Base-by-base conservation (phyloP, 1,140 invertebrate genomes). In the Leguminivora glycinivorella region DNA sequence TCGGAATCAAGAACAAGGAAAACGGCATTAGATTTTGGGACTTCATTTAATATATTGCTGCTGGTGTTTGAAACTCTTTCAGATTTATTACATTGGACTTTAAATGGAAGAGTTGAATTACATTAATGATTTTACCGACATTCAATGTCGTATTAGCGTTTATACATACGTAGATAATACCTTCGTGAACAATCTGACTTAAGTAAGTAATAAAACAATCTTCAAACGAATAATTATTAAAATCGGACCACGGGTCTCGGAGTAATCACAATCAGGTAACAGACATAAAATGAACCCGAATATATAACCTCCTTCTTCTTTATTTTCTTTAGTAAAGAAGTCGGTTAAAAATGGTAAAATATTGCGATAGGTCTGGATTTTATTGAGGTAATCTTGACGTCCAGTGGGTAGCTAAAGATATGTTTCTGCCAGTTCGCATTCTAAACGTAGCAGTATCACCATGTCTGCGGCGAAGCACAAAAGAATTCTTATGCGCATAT, bases 381-480 rank as follows among this genome's bases (percentile, higher is more conserved):
- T 63, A 63, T 34, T n/a, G 12, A 66, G 56, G 25, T 67, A 66
- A n/a, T 63, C 12, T n/a, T 14, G 40, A 66, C 63, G n/a, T 17
- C 56, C 31, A 17, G 24, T 26, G 14, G 22, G 31, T 58, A 17
- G 56, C 56, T 5, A 31, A 22, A 63, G 67, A 72, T 72, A 78
- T 73, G 74, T 67, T 72, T 71, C 73, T 74, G 69, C 74, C 56
- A 75, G 74, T 75, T 73, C 70, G 70, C 70, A 68, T 77, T 71
- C 71, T 60, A 75, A 79, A 79, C 74, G 74, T 68, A 71, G 75
- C 78, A 80, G 80, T 79, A 81, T 79, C 75, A 79, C 74, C 78
- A 79, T 79, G 80, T 79, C 75, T 79, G 70, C 68, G 70, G 63
- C 56, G 70, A 75, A 73, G 67, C 74, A 79, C 74, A 81, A 83